These are phyloP conservation scores for Anthoscopus minutus DNA, from an alignment of 2,113 vertebrate species.

Conservation along the genomic window DNA sequence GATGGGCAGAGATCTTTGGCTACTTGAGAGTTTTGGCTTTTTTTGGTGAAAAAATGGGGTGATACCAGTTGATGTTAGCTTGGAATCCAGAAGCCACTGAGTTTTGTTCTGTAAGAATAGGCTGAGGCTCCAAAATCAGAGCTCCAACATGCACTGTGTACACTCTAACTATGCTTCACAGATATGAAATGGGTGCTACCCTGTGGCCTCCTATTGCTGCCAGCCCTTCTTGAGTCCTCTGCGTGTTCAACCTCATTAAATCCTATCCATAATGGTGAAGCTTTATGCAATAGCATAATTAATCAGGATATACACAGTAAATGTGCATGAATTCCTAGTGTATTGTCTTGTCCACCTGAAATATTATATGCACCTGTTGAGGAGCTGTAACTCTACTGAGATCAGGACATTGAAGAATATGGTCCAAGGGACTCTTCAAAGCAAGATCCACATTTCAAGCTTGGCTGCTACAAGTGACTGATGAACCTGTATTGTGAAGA, in stretches of 20 bases:
- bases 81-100: not conserved
- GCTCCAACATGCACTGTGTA: not conserved
- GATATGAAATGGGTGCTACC: not conserved
- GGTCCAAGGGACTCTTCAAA: not conserved
- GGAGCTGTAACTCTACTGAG: not conserved
- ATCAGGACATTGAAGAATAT: not conserved
- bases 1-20: not conserved
- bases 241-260: not conserved
- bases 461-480: not conserved
- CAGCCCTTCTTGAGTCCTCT: not conserved
- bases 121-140: not conserved
- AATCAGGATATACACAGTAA: not conserved
- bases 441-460: not conserved
- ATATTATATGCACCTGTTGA: not conserved
- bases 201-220: not conserved
- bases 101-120: not conserved
- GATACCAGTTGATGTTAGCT: not conserved
- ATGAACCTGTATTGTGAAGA: not conserved
- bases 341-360: conserved; percentile 1
- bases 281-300: not conserved
- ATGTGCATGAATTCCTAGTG: not conserved
- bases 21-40: not conserved
- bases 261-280: not conserved
- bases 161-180: not conserved
- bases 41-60: not conserved